Evolutionary conservation across 2,113 vertebrate genomes (phyloP).

Genomic region (Pseudorhombus dupliciocellatus): DNA sequence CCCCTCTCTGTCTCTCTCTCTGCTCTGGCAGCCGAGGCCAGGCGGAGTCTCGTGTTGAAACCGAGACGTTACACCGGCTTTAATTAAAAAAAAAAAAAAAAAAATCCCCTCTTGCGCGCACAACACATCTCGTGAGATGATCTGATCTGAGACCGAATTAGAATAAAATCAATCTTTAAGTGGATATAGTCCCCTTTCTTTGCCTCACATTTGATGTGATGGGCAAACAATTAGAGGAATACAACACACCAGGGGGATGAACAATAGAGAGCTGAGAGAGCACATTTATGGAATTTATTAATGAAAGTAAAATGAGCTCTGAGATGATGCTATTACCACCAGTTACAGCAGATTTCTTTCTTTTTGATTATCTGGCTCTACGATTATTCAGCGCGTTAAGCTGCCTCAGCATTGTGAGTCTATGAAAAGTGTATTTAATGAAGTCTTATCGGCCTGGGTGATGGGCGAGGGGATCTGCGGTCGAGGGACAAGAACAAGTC

Average conservation of each 20-base stretch:
- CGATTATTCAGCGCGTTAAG: conserved; percentile 26
- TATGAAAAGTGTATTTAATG: conserved; percentile 25
- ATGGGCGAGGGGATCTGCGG: conserved; percentile 1
- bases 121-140: conserved; percentile 82
- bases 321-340: conserved; percentile 24
- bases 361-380: not conserved
- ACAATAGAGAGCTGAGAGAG: conserved; percentile 29
- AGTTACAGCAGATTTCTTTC: conserved; percentile 36
- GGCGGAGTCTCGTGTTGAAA: conserved; percentile 84
- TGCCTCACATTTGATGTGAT: conserved; percentile 57
- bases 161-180: conserved; percentile 78
- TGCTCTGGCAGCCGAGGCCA: conserved; percentile 83
- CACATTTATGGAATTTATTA: conserved; percentile 56
- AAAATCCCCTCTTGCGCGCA: conserved; percentile 75
- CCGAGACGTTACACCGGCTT: conserved; percentile 67
- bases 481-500: conserved; percentile 19
- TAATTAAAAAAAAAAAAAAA: conserved; percentile 78
- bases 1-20: conserved; percentile 33
- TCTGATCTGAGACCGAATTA: conserved; percentile 72
- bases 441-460: conserved; percentile 26
- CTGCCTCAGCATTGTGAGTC: conserved; percentile 38
- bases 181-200: conserved; percentile 40
- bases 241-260: conserved; percentile 47
- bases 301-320: conserved; percentile 47
- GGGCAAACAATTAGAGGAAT: conserved; percentile 66